phyloP scores from a whole-genome alignment of 2,797 vertebrate genomes.

The Euphonia xanthogaster region DNA sequence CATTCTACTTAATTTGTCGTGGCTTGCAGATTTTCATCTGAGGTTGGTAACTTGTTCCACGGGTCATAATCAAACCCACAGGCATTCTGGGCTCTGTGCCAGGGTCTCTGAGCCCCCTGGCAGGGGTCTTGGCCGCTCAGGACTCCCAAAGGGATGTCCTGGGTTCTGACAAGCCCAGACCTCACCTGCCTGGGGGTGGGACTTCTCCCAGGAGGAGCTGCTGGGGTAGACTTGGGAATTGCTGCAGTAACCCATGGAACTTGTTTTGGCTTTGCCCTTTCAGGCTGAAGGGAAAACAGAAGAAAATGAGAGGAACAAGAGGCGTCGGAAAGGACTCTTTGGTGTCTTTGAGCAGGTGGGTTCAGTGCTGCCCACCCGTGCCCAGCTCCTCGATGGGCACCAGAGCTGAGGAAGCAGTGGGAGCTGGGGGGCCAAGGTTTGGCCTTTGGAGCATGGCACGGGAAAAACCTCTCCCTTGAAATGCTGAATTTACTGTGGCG shows the following conservation, averaged over 20 bases:
- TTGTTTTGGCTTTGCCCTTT: not conserved
- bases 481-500: not conserved
- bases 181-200: not conserved
- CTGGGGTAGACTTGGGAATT: not conserved
- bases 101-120: no score
- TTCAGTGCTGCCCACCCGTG: not conserved
- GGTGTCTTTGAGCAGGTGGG: conserved; percentile 87
- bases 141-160: no score
- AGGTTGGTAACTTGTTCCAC: no score
- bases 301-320: conserved; percentile 88
- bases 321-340: conserved; percentile 82
- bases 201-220: not conserved
- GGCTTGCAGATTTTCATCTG: no score
- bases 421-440: not conserved
- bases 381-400: not conserved
- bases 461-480: not conserved
- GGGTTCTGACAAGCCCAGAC: no score
- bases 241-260: not conserved
- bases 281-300: conserved; percentile 87
- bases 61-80: no score
- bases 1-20: no score
- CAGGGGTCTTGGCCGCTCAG: no score
- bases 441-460: not conserved
- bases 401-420: not conserved
- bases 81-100: no score